Evolutionary conservation across 1,140 invertebrate species (phyloP), one percentile per base, ranked within the genome.

Genomic region (Drosophila nigromelanica): DNA sequence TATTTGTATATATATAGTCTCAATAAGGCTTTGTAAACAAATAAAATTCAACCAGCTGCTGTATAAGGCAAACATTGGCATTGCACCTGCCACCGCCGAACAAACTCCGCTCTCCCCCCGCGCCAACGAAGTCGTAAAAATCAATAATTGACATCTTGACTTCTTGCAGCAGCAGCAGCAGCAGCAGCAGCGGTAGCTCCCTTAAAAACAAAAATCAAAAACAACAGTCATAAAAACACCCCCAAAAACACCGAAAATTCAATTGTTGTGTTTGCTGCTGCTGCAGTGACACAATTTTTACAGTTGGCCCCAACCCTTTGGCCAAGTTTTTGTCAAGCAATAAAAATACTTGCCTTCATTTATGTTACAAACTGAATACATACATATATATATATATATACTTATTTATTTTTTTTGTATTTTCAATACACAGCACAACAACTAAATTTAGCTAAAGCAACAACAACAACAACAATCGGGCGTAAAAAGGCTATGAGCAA

Each of bases 121-220:
- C 33, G 24, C 62, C 14, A 59, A 55, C n/a, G 52, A 56, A 56
- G 67, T 54, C 56, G 64, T 27, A 77, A 82, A 87, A 87, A 87
- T 87, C 82, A 79, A 87, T 87, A 87, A 71, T 60, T 67, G 43
- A 76, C 72, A 70, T 82, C 61, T 69, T 77, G 58, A 70, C 75
- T 67, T 59, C 52, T 48, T 42, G 55, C 76, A 60, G 56, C 54
- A 24, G 51, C 27, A 64, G 54, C 12, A n/a, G 12, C 45, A 51
- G 60, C 43, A 10, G 47, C 12, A 11, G 24, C 24, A 50, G n/a
- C 6, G 42, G 42, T 33, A 42, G 61, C 21, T 60, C 47, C 69
- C 33, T 4, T 11, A 51, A 47, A 50, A 64, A 45, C 14, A 18
- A 10, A 43, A 48, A 39, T 42, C 40, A 66, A 59, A 24, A 56